Conservation (phyloP, 2,888 invertebrate species). For the Noctua comes region DNA sequence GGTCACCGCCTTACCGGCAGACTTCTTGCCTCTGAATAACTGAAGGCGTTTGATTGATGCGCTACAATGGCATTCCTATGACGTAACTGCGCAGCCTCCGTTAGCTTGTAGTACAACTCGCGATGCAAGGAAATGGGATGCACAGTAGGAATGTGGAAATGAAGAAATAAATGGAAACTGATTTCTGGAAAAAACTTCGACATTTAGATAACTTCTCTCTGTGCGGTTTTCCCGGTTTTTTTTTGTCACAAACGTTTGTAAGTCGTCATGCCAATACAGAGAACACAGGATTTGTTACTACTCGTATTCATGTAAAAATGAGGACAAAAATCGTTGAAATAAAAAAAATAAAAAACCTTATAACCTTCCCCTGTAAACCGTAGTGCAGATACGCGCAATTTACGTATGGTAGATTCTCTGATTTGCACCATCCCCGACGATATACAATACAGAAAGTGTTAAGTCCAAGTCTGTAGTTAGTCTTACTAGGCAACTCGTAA, state of each 20-base stretch:
- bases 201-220: not conserved
- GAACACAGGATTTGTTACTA: no score
- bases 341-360: no score
- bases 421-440: no score
- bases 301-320: no score
- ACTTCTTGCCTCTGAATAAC: slow-evolving; percentile 66
- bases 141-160: not conserved
- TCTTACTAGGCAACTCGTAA: slow-evolving; percentile 47
- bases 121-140: slow-evolving; percentile 51
- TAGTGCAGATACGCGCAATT: no score
- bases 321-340: no score
- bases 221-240: no score
- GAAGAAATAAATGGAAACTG: not conserved
- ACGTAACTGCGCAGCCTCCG: slow-evolving; percentile 70
- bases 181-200: not conserved
- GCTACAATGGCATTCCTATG: slow-evolving; percentile 73
- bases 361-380: no score
- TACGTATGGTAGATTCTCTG: no score
- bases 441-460: slow-evolving; percentile 16
- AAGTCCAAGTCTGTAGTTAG: slow-evolving; percentile 28
- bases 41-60: slow-evolving; percentile 72
- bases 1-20: slow-evolving; percentile 24
- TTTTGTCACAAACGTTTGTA: no score
- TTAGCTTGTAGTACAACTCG: slow-evolving; percentile 59
- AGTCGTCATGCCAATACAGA: no score